phyloP scores from a whole-genome alignment of 2,888 invertebrate species.

The Thera obeliscata region DNA sequence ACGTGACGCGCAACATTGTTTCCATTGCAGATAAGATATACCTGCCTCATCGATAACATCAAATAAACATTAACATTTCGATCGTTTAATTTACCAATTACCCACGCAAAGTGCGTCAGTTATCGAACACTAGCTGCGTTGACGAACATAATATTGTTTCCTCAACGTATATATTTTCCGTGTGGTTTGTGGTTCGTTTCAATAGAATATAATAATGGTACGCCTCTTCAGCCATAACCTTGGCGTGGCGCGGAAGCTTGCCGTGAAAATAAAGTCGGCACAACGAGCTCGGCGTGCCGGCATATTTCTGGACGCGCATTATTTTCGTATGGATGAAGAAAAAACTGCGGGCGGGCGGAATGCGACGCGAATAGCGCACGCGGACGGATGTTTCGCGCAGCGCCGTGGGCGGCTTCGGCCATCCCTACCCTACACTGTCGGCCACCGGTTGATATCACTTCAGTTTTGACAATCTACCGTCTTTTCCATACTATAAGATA shows the following conservation, averaged over 20 bases:
- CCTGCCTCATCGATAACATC: conserved; percentile 3
- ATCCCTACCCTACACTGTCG: conserved; percentile 3
- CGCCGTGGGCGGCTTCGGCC: conserved; percentile 58
- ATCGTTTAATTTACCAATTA: not conserved
- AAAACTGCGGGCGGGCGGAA: conserved; percentile 72
- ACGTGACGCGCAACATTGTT: not conserved
- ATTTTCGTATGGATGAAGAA: conserved; percentile 71
- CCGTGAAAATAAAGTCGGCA: conserved; percentile 48
- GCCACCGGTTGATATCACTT: not conserved
- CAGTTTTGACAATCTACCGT: not conserved
- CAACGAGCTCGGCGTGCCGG: conserved; percentile 54
- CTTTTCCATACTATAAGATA: too few species aligned
- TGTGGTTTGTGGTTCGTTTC: conserved; percentile 1
- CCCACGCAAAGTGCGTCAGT: not conserved
- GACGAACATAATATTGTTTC: not conserved
- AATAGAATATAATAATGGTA: conserved; percentile 5
- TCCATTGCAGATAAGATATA: conserved; percentile 9
- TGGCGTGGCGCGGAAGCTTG: conserved; percentile 49
- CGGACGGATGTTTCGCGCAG: conserved; percentile 72
- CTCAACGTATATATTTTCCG: not conserved
- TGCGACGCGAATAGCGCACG: conserved; percentile 71
- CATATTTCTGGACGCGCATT: conserved; percentile 72
- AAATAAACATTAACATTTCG: conserved; percentile 2
- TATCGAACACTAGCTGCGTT: not conserved
- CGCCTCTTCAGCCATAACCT: conserved; percentile 43